These are phyloP conservation scores for Heliconius charithonia DNA, from an alignment of 2,888 invertebrate genomes.

Conservation along the genomic window DNA sequence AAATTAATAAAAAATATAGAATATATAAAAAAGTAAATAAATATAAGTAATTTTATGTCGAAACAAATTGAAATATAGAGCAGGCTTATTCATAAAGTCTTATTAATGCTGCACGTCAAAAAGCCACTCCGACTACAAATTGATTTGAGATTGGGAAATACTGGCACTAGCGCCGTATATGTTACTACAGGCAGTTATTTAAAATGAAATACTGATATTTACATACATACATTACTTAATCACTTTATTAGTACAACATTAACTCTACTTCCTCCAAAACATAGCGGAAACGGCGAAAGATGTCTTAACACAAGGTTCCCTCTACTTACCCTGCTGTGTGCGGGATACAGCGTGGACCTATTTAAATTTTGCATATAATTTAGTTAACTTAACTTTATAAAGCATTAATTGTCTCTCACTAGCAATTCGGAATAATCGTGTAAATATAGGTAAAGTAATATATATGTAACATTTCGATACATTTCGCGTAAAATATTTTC, in stretches of 20 bases:
- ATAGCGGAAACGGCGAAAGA: too few relatives aligned
- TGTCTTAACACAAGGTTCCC: too few relatives aligned
- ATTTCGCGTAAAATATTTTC: not conserved
- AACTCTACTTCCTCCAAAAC: not conserved
- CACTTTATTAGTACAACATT: not conserved
- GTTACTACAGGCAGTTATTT: not conserved
- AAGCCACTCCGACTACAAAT: not conserved
- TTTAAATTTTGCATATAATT: too few relatives aligned
- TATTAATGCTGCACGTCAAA: slow-evolving; percentile 24
- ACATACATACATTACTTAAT: not conserved
- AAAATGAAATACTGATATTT: slow-evolving; percentile 3
- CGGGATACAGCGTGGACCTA: too few relatives aligned
- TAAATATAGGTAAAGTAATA: not conserved
- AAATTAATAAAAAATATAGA: not conserved
- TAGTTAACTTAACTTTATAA: not conserved
- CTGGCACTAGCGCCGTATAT: slow-evolving; percentile 2
- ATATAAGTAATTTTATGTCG: not conserved
- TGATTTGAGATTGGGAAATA: slow-evolving; percentile 14
- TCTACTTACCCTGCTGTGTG: too few relatives aligned
- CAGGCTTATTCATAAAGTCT: not conserved
- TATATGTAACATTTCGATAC: not conserved
- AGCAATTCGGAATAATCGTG: too few relatives aligned
- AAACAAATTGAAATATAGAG: not conserved
- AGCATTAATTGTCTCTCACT: not conserved
- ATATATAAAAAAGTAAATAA: too few relatives aligned